These are phyloP conservation scores for Drosophila sp. DNA, from an alignment of 1,140 invertebrate species.

Conservation along the genomic window DNA sequence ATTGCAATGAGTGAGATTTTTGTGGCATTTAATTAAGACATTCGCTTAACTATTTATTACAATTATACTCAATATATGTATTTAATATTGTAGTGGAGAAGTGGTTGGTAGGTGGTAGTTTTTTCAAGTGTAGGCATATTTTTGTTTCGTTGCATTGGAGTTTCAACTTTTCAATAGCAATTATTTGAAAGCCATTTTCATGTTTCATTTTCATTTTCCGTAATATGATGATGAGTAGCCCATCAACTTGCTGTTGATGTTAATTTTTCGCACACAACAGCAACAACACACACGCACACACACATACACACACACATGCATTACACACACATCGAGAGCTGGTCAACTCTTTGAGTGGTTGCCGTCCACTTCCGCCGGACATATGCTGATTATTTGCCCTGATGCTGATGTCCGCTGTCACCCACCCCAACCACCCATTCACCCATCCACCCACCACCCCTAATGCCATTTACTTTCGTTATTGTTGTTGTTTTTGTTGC, in stretches of 20 bases:
- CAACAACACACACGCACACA: slow-evolving; percentile 4
- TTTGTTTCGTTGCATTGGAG: not conserved
- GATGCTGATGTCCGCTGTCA: slow-evolving; percentile 36
- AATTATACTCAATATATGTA: too few relatives aligned
- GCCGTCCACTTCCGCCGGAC: slow-evolving; percentile 37
- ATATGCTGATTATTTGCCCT: slow-evolving; percentile 65
- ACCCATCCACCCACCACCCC: not conserved
- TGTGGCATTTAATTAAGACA: too few relatives aligned
- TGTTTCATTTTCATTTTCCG: not conserved
- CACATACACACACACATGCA: not conserved
- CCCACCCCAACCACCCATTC: slow-evolving; percentile 20
- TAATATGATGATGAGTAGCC: slow-evolving; percentile 12
- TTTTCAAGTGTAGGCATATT: too few relatives aligned
- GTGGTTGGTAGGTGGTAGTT: too few relatives aligned
- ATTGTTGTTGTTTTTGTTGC: not conserved
- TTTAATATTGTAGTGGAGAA: too few relatives aligned
- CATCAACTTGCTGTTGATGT: slow-evolving; percentile 11
- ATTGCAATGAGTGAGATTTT: too few relatives aligned
- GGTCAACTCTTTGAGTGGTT: slow-evolving; percentile 22
- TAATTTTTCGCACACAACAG: slow-evolving; percentile 5
- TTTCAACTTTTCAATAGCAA: slow-evolving; percentile 1
- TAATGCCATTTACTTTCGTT: not conserved
- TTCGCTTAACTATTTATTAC: too few relatives aligned
- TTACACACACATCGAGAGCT: slow-evolving; percentile 10
- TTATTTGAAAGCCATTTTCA: slow-evolving; percentile 10